These are phyloP conservation scores for Neopipo cinnamomea DNA, from an alignment of 2,113 vertebrate genomes.

Conservation along the genomic window DNA sequence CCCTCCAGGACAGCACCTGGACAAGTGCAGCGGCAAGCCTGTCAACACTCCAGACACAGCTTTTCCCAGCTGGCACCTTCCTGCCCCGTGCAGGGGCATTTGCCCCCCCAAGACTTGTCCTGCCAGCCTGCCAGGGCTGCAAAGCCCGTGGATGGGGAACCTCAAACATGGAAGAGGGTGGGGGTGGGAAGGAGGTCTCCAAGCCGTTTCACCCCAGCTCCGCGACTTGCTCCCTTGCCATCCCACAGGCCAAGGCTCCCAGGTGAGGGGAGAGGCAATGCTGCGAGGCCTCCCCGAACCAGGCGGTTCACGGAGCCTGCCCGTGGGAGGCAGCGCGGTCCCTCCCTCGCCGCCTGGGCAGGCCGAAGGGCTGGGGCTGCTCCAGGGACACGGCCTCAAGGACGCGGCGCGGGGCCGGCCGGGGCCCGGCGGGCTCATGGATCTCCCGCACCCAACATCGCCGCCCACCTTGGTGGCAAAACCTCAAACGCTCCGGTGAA, in stretches of 20 bases:
- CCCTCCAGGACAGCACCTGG: neutral
- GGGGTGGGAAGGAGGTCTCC: neutral
- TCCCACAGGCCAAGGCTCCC: neutral
- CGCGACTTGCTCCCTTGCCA: neutral
- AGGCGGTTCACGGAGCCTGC: neutral
- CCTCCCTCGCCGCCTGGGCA: neutral
- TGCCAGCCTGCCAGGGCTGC: fast-evolving
- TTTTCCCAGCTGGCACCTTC: neutral
- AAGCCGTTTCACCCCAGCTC: neutral
- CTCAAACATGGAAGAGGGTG: neutral
- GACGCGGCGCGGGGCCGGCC: neutral
- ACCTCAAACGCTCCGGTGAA: fast-evolving
- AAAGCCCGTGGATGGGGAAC: fast-evolving
- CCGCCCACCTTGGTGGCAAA: neutral
- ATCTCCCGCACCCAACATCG: neutral
- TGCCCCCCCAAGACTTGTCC: neutral
- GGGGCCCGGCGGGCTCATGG: neutral
- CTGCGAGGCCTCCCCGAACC: fast-evolving
- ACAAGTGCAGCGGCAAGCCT: fast-evolving
- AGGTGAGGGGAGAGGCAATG: neutral
- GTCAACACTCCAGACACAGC: neutral
- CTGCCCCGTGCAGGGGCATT: neutral
- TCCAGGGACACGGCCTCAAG: neutral
- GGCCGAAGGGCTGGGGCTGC: neutral
- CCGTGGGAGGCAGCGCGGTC: neutral